Conservation (phyloP, 2,113 vertebrate species). For the Hypocryptadius cinnamomeus region DNA sequence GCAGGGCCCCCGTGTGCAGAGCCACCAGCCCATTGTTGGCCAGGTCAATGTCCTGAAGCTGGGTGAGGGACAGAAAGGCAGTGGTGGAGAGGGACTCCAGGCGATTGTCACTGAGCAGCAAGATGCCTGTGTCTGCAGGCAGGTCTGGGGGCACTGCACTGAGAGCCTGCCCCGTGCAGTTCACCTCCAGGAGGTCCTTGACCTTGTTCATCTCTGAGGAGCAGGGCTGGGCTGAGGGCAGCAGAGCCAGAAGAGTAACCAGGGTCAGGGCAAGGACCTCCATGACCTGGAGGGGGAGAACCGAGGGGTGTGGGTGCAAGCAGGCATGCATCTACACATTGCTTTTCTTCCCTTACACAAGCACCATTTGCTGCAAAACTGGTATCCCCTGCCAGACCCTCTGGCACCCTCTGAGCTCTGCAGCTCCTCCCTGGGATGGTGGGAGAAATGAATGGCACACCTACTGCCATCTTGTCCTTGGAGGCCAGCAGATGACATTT, state of each 20-base stretch:
- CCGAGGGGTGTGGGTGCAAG: background rate
- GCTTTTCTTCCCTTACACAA: fast-evolving
- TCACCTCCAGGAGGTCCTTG: slow-evolving; percentile 27
- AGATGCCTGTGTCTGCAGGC: background rate
- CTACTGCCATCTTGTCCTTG: background rate
- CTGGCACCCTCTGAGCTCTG: background rate
- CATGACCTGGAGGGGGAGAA: slow-evolving; percentile 4
- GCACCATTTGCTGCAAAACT: background rate
- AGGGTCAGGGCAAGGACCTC: background rate
- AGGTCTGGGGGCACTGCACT: background rate
- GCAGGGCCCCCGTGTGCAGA: fast-evolving
- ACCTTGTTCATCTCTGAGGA: background rate
- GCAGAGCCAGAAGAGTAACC: background rate
- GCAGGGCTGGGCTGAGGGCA: background rate
- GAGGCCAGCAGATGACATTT: background rate
- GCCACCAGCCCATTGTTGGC: background rate
- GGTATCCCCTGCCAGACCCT: background rate
- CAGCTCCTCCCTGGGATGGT: background rate
- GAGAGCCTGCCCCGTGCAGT: slow-evolving; percentile 23
- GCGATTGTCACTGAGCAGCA: slow-evolving; percentile 1
- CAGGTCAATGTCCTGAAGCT: slow-evolving; percentile 37
- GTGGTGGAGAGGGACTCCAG: background rate
- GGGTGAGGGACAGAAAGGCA: background rate
- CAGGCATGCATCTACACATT: fast-evolving
- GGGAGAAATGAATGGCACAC: background rate